Conservation (phyloP, 2,797 vertebrate genomes). For the Nannoperca australis region DNA sequence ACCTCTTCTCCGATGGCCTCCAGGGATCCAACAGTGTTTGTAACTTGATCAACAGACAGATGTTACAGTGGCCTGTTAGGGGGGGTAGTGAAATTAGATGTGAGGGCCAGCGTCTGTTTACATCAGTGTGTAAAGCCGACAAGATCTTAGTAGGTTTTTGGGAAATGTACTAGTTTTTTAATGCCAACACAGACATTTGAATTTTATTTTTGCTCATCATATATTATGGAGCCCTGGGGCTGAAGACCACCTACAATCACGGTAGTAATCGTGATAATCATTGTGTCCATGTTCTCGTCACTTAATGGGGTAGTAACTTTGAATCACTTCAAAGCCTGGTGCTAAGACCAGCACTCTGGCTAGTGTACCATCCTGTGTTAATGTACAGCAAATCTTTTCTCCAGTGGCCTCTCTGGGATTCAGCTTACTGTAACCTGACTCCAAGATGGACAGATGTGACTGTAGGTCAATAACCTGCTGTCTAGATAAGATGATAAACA, state of each 20-base stretch:
- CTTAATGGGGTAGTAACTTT: neutral
- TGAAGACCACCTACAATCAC: neutral
- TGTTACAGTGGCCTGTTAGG: slow-evolving; percentile 37
- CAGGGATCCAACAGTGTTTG: slow-evolving; percentile 18
- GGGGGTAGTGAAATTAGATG: slow-evolving; percentile 13
- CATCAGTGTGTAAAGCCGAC: neutral
- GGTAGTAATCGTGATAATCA: neutral
- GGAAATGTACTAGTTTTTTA: neutral
- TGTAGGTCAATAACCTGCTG: slow-evolving; percentile 45
- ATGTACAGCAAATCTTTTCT: slow-evolving; percentile 22
- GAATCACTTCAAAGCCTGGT: neutral
- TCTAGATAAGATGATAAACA: neutral
- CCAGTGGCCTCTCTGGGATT: slow-evolving; percentile 40
- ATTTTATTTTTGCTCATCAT: neutral
- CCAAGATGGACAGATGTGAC: slow-evolving; percentile 55
- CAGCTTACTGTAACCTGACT: slow-evolving; percentile 54
- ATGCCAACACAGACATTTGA: neutral
- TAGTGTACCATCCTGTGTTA: neutral
- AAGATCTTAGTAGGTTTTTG: neutral
- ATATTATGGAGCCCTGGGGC: neutral
- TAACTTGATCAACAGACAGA: slow-evolving; percentile 66
- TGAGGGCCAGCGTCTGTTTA: neutral
- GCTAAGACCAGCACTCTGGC: neutral
- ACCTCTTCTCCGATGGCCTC: slow-evolving; percentile 16
- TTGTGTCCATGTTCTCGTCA: neutral